Evolutionary conservation across 2,113 vertebrate species (phyloP).

Genomic region (Xiphias gladius): DNA sequence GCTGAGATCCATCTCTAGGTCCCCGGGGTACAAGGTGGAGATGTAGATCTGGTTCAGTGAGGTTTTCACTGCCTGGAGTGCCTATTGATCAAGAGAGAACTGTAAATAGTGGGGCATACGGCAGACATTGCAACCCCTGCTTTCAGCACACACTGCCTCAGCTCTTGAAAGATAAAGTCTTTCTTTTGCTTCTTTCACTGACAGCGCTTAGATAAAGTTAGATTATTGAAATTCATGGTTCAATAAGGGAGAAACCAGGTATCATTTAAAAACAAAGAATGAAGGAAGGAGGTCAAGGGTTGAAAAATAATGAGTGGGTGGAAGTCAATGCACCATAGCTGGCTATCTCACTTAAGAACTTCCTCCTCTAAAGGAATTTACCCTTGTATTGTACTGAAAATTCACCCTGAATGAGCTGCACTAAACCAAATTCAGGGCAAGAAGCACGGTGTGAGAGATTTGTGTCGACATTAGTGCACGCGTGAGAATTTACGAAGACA

Average conservation of each 20-base stretch:
- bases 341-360: slow-evolving; percentile 44
- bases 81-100: slow-evolving; percentile 72
- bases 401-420: slow-evolving; percentile 39
- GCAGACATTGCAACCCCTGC: slow-evolving; percentile 30
- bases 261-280: slow-evolving; percentile 43
- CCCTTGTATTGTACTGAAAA: slow-evolving; percentile 52
- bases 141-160: slow-evolving; percentile 11
- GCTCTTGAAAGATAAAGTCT: slow-evolving; percentile 34
- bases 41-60: slow-evolving; percentile 75
- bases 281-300: slow-evolving; percentile 1
- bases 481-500: slow-evolving; percentile 48
- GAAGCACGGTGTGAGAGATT: slow-evolving; percentile 44
- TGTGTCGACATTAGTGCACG: slow-evolving; percentile 27
- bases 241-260: slow-evolving; percentile 19
- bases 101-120: slow-evolving; percentile 65
- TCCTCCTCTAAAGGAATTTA: slow-evolving; percentile 51
- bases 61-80: slow-evolving; percentile 59
- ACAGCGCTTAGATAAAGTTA: slow-evolving; percentile 28
- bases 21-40: slow-evolving; percentile 65
- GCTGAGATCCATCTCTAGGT: slow-evolving; percentile 53
- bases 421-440: slow-evolving; percentile 49
- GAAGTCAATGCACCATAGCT: slow-evolving; percentile 39
- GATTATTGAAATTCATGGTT: slow-evolving; percentile 50
- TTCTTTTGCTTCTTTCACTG: slow-evolving; percentile 15
- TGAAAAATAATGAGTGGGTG: slow-evolving; percentile 1